Evolutionary conservation across 2,888 invertebrate genomes (phyloP), one percentile per base, ranked within the genome.

Genomic region (Melanostoma mellinum): DNA sequence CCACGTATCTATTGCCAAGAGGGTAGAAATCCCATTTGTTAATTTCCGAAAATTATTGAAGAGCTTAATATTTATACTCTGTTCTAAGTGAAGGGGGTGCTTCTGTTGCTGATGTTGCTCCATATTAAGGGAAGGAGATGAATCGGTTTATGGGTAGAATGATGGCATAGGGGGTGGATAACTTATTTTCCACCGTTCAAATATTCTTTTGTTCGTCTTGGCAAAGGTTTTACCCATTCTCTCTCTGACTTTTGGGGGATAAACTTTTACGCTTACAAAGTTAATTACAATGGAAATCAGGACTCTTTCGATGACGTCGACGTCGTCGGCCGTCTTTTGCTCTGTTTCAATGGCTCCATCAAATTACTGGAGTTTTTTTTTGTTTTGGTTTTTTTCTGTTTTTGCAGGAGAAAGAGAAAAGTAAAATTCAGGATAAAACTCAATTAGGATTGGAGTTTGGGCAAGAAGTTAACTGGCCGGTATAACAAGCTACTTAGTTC

Each of bases 11-110:
- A 78, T 78, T 74, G 78, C 73, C 63, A 73, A 56, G 81, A 46
- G 81, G 76, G 81, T 56, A 55, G 73, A 69, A 84, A 79, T 84
- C 79, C 82, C 78, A 79, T 84, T 79, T 84, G 79, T 79, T 84
- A 78, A 84, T 84, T 84, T 84, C 82, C 74, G 74, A 84, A 84
- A 84, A 84, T 84, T 84, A 78, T 84, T 84, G 82, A 78, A 79
- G 73, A 78, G 74, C 78, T 79, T 82, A 81, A 78, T 84, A 84
- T 82, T 82, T 82, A 74, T 82, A 72, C 81, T 63, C 46, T 40
- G 30, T 63, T 36, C 3, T 50, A 38, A 40, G 61, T 38, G 38
- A 42, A 33, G 32, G 36, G 35, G 42, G 4, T n/a, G 3, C 35
- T 42, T 4, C 2, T n/a, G n/a, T n/a, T 33, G 8, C n/a, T 58